Evolutionary conservation across 2,888 invertebrate genomes (phyloP).

Genomic region (Ennomos fuscantarius): DNA sequence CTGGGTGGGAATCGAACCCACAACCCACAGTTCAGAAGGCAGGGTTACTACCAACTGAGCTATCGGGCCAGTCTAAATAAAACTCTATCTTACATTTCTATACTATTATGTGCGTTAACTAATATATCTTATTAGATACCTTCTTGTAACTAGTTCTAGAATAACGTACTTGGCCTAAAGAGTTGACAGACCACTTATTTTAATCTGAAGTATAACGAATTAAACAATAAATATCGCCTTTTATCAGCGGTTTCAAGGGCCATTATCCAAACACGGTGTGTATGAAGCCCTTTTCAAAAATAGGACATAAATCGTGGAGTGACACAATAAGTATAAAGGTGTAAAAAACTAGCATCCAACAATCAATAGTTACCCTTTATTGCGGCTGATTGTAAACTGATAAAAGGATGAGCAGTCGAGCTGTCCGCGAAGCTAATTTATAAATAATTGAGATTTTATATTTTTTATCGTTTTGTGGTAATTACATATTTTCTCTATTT

Average conservation of each 20-base stretch:
- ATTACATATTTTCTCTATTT: neutral
- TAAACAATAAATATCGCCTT: constrained; percentile 28
- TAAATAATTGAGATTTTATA: constrained; percentile 82
- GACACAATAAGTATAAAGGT: constrained; percentile 67
- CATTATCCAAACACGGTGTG: constrained; percentile 60
- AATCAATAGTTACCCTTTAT: constrained; percentile 81
- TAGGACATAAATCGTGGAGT: constrained; percentile 67
- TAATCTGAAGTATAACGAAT: constrained; percentile 29
- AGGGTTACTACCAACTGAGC: no score
- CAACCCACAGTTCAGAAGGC: no score
- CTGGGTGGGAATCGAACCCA: no score
- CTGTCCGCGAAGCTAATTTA: constrained; percentile 84
- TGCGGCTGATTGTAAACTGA: constrained; percentile 77
- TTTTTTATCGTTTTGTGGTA: constrained; percentile 60
- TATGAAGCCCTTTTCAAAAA: constrained; percentile 53
- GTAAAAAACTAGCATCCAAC: constrained; percentile 65
- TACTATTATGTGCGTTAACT: no score
- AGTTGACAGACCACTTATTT: constrained; percentile 33
- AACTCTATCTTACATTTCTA: no score
- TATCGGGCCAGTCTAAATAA: no score
- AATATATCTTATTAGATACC: no score
- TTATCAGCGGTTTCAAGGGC: constrained; percentile 64
- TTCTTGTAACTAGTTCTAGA: neutral
- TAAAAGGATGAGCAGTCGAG: constrained; percentile 80
- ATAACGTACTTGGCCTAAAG: neutral